Evolutionary conservation across 2,888 invertebrate species (phyloP).

Genomic region (Ochlodes sylvanus): DNA sequence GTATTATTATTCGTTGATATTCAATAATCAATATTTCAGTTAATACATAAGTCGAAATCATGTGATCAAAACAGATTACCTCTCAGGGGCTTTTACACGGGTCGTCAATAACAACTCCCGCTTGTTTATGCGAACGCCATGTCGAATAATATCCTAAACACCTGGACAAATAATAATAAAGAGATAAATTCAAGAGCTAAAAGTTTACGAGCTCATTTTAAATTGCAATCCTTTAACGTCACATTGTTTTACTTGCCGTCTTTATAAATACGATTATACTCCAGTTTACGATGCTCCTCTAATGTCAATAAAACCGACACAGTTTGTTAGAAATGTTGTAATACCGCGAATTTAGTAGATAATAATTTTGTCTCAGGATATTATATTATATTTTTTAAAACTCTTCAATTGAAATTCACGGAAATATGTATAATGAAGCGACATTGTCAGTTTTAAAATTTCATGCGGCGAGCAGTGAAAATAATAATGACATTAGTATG

Average conservation of each 20-base stretch:
- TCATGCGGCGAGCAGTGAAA: not conserved
- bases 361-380: not conserved
- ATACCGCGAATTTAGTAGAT: too few relatives aligned
- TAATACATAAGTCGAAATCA: not conserved
- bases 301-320: not conserved
- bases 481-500: not conserved
- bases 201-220: conserved; percentile 21
- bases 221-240: conserved; percentile 19
- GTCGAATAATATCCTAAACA: conserved; percentile 1
- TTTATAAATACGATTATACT: conserved; percentile 9
- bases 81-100: not conserved
- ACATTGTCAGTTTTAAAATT: not conserved
- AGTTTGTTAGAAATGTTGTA: not conserved
- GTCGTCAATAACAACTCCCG: too few relatives aligned
- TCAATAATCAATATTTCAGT: not conserved
- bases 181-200: conserved; percentile 4
- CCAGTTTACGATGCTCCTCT: conserved; percentile 4
- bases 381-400: not conserved
- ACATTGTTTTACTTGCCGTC: conserved; percentile 10
- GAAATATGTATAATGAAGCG: not conserved
- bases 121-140: not conserved
- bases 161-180: conserved; percentile 24
- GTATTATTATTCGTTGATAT: too few relatives aligned
- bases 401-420: not conserved
- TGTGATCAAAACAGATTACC: not conserved